A percentile compares a stretch with the other conserved stretches of the same genome.
Evolutionary conservation across 2,797 vertebrate genomes (phyloP).

Genomic region (Gastrophryne carolinensis): DNA sequence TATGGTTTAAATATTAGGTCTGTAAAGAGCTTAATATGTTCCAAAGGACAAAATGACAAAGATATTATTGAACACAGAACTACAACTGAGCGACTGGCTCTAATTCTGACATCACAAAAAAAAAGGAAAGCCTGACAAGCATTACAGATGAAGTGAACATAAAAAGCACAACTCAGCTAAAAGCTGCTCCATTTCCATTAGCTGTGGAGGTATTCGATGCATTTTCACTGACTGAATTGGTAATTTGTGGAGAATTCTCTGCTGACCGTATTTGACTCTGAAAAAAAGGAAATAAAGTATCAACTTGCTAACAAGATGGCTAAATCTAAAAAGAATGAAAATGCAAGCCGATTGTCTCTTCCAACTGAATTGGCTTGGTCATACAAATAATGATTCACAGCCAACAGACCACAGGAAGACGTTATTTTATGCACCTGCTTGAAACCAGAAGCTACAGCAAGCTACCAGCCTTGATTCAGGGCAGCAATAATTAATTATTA

Average conservation of each 20-base stretch:
- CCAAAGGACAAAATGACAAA: too few relatives aligned
- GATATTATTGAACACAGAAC: too few relatives aligned
- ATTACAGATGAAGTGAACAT: too few relatives aligned
- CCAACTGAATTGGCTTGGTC: constrained; percentile 70
- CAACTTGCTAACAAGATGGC: neutral
- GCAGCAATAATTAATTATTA: constrained; percentile 58
- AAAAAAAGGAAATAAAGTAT: neutral
- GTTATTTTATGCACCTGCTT: constrained; percentile 71
- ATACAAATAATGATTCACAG: constrained; percentile 60
- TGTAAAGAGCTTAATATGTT: too few relatives aligned
- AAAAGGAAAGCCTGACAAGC: too few relatives aligned
- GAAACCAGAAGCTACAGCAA: constrained; percentile 78
- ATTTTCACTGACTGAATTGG: neutral
- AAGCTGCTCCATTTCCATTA: constrained; percentile 65
- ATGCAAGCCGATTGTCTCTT: constrained; percentile 72
- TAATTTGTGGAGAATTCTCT: neutral
- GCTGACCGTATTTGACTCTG: neutral
- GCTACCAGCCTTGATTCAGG: constrained; percentile 75
- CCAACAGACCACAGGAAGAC: constrained; percentile 76
- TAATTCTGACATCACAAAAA: too few relatives aligned
- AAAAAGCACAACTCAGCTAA: constrained; percentile 60
- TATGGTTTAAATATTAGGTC: too few relatives aligned
- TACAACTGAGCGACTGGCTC: too few relatives aligned
- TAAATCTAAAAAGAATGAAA: neutral
- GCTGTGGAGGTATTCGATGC: constrained; percentile 29